Evolutionary conservation across 92 coral and sea anemone species (phyloP).

Genomic region (Zoanthus sansibaricus): DNA sequence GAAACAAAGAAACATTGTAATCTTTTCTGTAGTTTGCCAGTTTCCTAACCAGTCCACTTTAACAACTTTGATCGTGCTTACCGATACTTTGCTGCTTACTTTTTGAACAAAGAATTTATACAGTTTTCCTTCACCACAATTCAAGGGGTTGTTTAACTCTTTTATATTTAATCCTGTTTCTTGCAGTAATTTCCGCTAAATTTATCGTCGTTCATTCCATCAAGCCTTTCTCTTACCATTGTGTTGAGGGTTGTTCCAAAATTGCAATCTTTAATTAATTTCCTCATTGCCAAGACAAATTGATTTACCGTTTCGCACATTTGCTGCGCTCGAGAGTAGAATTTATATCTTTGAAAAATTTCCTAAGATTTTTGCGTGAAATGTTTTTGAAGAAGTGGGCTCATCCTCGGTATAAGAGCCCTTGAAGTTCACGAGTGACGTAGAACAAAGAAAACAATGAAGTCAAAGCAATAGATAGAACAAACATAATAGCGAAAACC

Average conservation of each 20-base stretch:
- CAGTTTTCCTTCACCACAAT: slow-evolving; percentile 26
- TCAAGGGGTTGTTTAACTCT: slow-evolving; percentile 29
- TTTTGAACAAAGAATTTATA: slow-evolving; percentile 38
- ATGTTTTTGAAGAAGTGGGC: slow-evolving; percentile 20
- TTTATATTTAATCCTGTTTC: slow-evolving; percentile 32
- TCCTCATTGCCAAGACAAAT: not conserved
- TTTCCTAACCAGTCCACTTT: too few species aligned
- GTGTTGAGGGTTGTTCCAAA: slow-evolving; percentile 47
- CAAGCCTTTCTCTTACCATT: slow-evolving; percentile 52
- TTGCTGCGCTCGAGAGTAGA: slow-evolving; percentile 7
- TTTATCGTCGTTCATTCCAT: slow-evolving; percentile 43
- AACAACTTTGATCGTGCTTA: slow-evolving; percentile 12
- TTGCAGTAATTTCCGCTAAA: slow-evolving; percentile 39
- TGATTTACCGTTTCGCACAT: slow-evolving; percentile 3
- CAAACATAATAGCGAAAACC: too few species aligned
- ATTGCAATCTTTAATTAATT: slow-evolving; percentile 34
- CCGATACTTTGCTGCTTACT: slow-evolving; percentile 9
- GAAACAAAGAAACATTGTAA: too few species aligned
- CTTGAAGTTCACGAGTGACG: too few species aligned
- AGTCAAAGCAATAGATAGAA: too few species aligned
- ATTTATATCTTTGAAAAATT: slow-evolving; percentile 20
- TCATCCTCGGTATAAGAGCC: too few species aligned
- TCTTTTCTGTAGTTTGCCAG: too few species aligned
- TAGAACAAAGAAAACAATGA: too few species aligned
- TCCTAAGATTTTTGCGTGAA: slow-evolving; percentile 13